A percentile compares a stretch with the other conserved stretches of the same genome.
Evolutionary conservation across 1,140 invertebrate species (phyloP).

Genomic region (Paralvinella palmiformis): DNA sequence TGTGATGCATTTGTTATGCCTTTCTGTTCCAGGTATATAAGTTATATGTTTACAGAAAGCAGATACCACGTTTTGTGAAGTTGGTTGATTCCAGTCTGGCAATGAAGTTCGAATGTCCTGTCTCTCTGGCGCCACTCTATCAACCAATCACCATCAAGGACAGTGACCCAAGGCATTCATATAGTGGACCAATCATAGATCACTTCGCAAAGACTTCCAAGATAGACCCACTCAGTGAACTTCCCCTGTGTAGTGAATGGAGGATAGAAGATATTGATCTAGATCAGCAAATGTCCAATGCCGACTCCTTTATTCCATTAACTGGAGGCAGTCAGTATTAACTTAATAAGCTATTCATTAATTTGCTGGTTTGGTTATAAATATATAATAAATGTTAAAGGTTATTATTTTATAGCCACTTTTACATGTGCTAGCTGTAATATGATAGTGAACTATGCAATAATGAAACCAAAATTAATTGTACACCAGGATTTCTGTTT

Average conservation of each 20-base stretch:
- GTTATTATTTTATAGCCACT: too few species aligned
- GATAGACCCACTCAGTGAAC: constrained; percentile 36
- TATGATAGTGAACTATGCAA: too few species aligned
- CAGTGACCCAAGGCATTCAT: constrained; percentile 38
- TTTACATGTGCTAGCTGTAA: too few species aligned
- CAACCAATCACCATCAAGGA: constrained; percentile 35
- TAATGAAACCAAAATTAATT: too few species aligned
- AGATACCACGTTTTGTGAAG: constrained; percentile 35
- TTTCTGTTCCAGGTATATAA: constrained; percentile 38
- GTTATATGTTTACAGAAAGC: constrained; percentile 30
- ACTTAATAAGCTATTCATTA: too few species aligned
- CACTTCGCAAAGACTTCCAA: constrained; percentile 39
- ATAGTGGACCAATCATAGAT: constrained; percentile 35
- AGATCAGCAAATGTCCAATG: constrained; percentile 31
- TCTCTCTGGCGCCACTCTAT: constrained; percentile 39
- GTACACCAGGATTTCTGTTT: too few species aligned
- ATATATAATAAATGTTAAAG: too few species aligned
- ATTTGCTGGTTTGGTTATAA: too few species aligned
- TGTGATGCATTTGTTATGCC: too few species aligned
- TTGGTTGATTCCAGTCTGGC: constrained; percentile 27
- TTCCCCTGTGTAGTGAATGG: constrained; percentile 31
- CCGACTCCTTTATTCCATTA: constrained; percentile 29
- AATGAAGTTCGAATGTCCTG: constrained; percentile 34
- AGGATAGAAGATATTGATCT: constrained; percentile 30
- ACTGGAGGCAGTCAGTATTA: constrained; percentile 40